phyloP scores from a whole-genome alignment of 1,140 invertebrate species.

The Carposina sasakii region DNA sequence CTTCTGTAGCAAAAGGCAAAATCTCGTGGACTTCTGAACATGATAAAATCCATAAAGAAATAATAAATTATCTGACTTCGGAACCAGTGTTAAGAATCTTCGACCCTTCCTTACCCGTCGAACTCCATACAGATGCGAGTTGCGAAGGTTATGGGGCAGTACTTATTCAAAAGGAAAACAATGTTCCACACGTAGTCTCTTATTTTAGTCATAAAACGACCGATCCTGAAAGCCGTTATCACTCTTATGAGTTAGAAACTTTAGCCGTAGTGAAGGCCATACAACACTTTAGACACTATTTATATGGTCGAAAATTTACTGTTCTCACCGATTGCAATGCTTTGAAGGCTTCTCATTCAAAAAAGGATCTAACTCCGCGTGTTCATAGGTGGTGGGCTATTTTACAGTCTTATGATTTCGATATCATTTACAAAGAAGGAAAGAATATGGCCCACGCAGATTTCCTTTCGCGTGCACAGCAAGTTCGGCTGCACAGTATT shows the following conservation, averaged over 20 bases:
- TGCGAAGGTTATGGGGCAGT: slow-evolving; percentile 36
- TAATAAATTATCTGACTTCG: slow-evolving; percentile 14
- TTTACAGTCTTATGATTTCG: slow-evolving; percentile 44
- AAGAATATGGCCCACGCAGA: slow-evolving; percentile 14
- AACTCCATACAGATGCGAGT: slow-evolving; percentile 50
- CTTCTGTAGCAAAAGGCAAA: slow-evolving; percentile 5
- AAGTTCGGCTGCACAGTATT: slow-evolving; percentile 14
- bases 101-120: slow-evolving; percentile 30
- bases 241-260: slow-evolving; percentile 56
- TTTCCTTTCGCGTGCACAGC: slow-evolving; percentile 7
- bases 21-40: slow-evolving; percentile 18
- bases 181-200: slow-evolving; percentile 61
- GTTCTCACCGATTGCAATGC: slow-evolving; percentile 42
- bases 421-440: slow-evolving; percentile 21
- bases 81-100: slow-evolving; percentile 47
- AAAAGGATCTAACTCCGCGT: slow-evolving; percentile 38
- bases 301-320: slow-evolving; percentile 35
- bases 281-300: slow-evolving; percentile 35
- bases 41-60: slow-evolving; percentile 14
- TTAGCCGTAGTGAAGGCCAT: slow-evolving; percentile 45
- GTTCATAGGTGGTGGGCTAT: slow-evolving; percentile 49
- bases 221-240: slow-evolving; percentile 36
- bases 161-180: slow-evolving; percentile 41
- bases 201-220: slow-evolving; percentile 51
- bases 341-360: slow-evolving; percentile 35